Evolutionary conservation across 2,113 vertebrate species (phyloP), one percentile per base, ranked within the genome.

Genomic region (Cottus gobio): DNA sequence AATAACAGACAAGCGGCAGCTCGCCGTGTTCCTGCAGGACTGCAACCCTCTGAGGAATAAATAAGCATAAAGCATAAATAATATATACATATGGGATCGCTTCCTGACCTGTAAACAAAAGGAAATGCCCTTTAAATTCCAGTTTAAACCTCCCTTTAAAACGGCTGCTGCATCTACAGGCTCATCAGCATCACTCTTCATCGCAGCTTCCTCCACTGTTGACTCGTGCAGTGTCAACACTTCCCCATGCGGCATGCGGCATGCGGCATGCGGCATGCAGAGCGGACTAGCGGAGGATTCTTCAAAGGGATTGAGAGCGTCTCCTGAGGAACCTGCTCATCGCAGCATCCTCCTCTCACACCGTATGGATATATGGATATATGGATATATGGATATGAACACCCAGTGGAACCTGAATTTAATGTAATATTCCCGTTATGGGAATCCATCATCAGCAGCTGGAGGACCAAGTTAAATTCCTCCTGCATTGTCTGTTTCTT

Each of bases 251-350:
- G 75, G n/a, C n/a, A n/a, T n/a, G n/a, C n/a, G n/a, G n/a, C n/a
- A n/a, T n/a, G n/a, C n/a, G n/a, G n/a, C n/a, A n/a, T n/a, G n/a
- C n/a, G n/a, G n/a, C n/a, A 84, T 37, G 61, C 56, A 71, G 42
- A 63, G 76, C n/a, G 10, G 76, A 78, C 10, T 34, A 79, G 74
- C 1, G 31, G 34, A 77, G 69, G 46, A 3, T 48, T 75, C 76
- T 83, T 67, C 70, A 89, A 88, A 91, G 85, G 8, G 37, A 28
- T 11, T 5, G 5, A 0, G 10, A 48, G 22, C 0, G 31, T 89
- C 85, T 85, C 85, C 42, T 26, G 87, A 85, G 82, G 50, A 82
- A 73, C 57, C 48, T 44, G 56, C 61, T 71, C 58, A 69, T 77
- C 78, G 48, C 44, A 57, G 18, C 79, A 76, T 31, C 83, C n/a